Base-by-base conservation (phyloP, 2,113 vertebrate species). In the Esox niger region DNA sequence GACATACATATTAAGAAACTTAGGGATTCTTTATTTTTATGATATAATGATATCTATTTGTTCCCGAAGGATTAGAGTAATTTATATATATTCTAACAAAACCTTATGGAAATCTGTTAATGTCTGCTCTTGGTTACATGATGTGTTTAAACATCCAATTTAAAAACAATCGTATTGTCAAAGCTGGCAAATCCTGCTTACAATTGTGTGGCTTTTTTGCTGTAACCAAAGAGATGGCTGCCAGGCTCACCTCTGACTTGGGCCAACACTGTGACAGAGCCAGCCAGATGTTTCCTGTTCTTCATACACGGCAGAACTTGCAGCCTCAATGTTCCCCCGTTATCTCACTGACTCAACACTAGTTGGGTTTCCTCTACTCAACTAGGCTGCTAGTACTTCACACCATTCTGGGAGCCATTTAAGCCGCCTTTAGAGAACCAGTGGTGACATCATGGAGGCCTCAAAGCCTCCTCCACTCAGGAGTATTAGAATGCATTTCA, bases 401-500 rank as follows among this genome's bases (percentile, higher is more conserved):
- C 84, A 86, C 87, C 88, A 89, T 88, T 89, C 89, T 85, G 84
- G 90, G 84, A 87, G 77, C 81, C 89, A 91, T 91, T n/a, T 93
- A 93, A 88, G 89, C 90, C 87, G 87, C 84, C 88, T 88, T 93
- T 92, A 87, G 90, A 82, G 85, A 84, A 83, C 87, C 79, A 67
- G 62, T 31, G 25, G 90, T 91, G 93, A 93, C 92, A 90, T 92
- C 93, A 91, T 86, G 82, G 90, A 86, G 66, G 85, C 88, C 90
- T 92, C 86, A 91, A 92, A 89, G 29, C 33, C 4, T 20, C 33
- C 31, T 38, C 66, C 29, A 32, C 35, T 60, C 87, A 87, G 87
- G 89, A 91, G 91, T 88, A 93, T 94, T 94, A 91, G 89, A 92
- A 94, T 94, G 93, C 89, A 91, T 93, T 94, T 94, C 90, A 93